A percentile compares a stretch with the other conserved stretches of the same genome.
phyloP scores from a whole-genome alignment of 2,888 invertebrate genomes.

The Agrotis segetum region DNA sequence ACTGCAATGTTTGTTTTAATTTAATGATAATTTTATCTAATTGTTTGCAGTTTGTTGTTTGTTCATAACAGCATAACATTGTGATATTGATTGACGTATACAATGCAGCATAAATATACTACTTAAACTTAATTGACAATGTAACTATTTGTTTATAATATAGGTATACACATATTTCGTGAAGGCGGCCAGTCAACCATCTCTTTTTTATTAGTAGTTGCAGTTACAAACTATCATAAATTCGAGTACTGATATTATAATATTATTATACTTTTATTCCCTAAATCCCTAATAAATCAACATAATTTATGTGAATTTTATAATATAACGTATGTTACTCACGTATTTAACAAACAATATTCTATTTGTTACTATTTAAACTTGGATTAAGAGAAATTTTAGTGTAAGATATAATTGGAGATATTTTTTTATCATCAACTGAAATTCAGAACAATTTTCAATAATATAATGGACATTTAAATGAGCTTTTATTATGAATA shows the following conservation, averaged over 20 bases:
- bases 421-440: slow-evolving; percentile 68
- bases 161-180: too few relatives aligned
- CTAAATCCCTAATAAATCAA: slow-evolving; percentile 40
- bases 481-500: slow-evolving; percentile 49
- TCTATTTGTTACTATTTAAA: slow-evolving; percentile 67
- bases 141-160: not conserved
- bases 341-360: slow-evolving; percentile 58
- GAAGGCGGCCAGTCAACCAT: not conserved
- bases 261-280: slow-evolving; percentile 51
- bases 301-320: slow-evolving; percentile 56
- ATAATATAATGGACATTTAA: slow-evolving; percentile 37
- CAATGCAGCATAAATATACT: not conserved
- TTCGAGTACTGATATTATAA: slow-evolving; percentile 43
- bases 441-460: slow-evolving; percentile 53
- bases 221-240: slow-evolving; percentile 41
- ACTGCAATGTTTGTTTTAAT: slow-evolving; percentile 47
- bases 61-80: not conserved
- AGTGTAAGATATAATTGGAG: slow-evolving; percentile 65
- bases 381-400: slow-evolving; percentile 64
- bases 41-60: not conserved
- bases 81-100: slow-evolving; percentile 1
- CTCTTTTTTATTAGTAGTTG: slow-evolving; percentile 4
- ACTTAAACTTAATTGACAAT: not conserved
- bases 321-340: slow-evolving; percentile 57
- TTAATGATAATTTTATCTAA: slow-evolving; percentile 6